Base-by-base conservation (phyloP, 1,140 invertebrate genomes). In the Sarcophaga peregrina region DNA sequence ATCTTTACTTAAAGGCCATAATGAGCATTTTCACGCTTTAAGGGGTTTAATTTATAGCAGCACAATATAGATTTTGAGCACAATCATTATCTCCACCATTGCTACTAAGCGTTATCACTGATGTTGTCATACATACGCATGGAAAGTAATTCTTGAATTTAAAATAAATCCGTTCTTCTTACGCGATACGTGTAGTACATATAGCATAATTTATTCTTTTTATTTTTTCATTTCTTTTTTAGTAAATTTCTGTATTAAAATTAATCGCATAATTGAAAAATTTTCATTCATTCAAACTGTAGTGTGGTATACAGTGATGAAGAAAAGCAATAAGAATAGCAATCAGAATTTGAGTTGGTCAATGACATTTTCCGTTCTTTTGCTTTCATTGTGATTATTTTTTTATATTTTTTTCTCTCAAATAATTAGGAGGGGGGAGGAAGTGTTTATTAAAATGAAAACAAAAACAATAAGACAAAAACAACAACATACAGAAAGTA, bases 341-440 rank as follows among this genome's bases (percentile, higher is more conserved):
- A 68, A 68, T 68, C n/a, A 68, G 62, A 5, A 68, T 68, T 68
- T 68, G 0, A 68, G 15, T 9, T 68, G 62, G 62, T 68, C 62
- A 68, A 68, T 68, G 62, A 68, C 17, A 68, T n/a, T 68, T 20
- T 37, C 25, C 25, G n/a, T 68, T 68, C n/a, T 37, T 37, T 37
- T 37, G 25, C 25, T 37, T 37, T 37, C 25, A 37, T 37, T 37
- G 25, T 37, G 1, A 37, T 37, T 68, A n/a, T 68, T 17, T 68
- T 20, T 68, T 68, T 25, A 9, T 68, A 62, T 68, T 68, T 20
- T 68, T 68, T 68, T 10, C 17, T 68, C 20, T 68, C 7, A 68
- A 68, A 68, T 25, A 68, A 68, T 68, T 68, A n/a, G 17, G 62
- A 58, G 54, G 54, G 15, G 62, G 62, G n/a, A n/a, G 62, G n/a